Percentiles rank a stretch among this genome's conserved stretches.
These are phyloP conservation scores for Harpegnathos saltator DNA, from an alignment of 1,140 invertebrate genomes.

Conservation along the genomic window DNA sequence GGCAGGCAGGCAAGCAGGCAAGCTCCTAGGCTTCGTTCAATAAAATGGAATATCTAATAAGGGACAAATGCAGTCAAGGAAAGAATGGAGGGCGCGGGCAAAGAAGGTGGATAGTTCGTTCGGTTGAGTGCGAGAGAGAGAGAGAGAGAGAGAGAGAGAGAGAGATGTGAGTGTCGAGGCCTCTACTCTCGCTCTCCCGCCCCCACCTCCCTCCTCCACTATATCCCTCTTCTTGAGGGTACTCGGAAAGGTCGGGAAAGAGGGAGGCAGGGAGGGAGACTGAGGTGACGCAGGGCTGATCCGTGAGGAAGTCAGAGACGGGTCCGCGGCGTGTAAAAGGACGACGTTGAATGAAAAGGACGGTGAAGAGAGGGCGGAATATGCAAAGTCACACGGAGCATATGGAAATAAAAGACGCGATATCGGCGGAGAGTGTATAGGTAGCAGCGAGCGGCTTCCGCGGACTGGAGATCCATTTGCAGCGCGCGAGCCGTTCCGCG, in stretches of 20 bases:
- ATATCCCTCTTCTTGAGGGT: constrained; percentile 34
- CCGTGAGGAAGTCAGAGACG: constrained; percentile 50
- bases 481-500: neutral
- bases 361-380: constrained; percentile 62
- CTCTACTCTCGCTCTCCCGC: constrained; percentile 4
- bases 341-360: constrained; percentile 61
- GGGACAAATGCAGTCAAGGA: constrained; percentile 81
- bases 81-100: constrained; percentile 74
- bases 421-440: constrained; percentile 10
- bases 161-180: constrained; percentile 49
- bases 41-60: constrained; percentile 85
- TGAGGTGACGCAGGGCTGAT: no score
- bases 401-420: constrained; percentile 66
- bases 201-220: neutral
- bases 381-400: constrained; percentile 66
- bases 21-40: constrained; percentile 80
- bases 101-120: constrained; percentile 66
- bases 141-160: no score
- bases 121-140: constrained; percentile 58
- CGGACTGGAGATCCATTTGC: constrained; percentile 6
- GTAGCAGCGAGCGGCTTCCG: neutral
- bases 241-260: constrained; percentile 28
- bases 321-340: constrained; percentile 53
- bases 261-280: no score
- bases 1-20: constrained; percentile 69